Percentiles rank a stretch among this genome's conserved stretches.
phyloP scores from a whole-genome alignment of 2,888 invertebrate species.

The Oscheius myriophilus region DNA sequence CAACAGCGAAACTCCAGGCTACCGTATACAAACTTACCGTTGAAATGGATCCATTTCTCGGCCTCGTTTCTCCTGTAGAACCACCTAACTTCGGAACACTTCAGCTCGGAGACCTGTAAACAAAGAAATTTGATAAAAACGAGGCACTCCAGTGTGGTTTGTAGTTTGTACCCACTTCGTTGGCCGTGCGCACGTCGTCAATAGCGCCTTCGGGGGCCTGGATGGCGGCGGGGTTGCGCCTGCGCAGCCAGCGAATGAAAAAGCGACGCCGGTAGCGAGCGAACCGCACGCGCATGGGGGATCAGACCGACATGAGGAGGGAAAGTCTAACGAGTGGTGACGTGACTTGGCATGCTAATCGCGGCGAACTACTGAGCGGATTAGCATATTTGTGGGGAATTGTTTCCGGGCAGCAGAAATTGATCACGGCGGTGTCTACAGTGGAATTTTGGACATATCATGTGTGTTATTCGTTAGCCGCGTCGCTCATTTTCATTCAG shows the following conservation, averaged over 20 bases:
- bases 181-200: constrained; percentile 12
- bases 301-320: too few relatives aligned
- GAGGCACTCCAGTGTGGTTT: neutral
- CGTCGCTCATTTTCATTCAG: too few relatives aligned
- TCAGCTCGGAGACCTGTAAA: constrained; percentile 57
- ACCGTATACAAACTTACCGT: constrained; percentile 42
- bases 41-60: constrained; percentile 53
- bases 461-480: too few relatives aligned
- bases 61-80: constrained; percentile 52
- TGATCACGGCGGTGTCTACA: too few relatives aligned
- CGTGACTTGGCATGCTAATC: too few relatives aligned
- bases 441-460: too few relatives aligned
- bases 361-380: too few relatives aligned
- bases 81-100: constrained; percentile 65
- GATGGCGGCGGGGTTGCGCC: neutral
- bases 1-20: too few relatives aligned
- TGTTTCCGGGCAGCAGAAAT: too few relatives aligned
- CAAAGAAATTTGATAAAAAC: neutral
- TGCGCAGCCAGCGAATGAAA: constrained; percentile 16
- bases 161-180: constrained; percentile 6
- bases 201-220: constrained; percentile 12
- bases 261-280: constrained; percentile 11
- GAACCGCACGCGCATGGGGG: constrained; percentile 3
- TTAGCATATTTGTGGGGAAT: too few relatives aligned
- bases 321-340: too few relatives aligned